A percentile compares a stretch with the other conserved stretches of the same genome.
Conservation (phyloP, 2,113 vertebrate genomes). For the Apodemus sylvaticus region DNA sequence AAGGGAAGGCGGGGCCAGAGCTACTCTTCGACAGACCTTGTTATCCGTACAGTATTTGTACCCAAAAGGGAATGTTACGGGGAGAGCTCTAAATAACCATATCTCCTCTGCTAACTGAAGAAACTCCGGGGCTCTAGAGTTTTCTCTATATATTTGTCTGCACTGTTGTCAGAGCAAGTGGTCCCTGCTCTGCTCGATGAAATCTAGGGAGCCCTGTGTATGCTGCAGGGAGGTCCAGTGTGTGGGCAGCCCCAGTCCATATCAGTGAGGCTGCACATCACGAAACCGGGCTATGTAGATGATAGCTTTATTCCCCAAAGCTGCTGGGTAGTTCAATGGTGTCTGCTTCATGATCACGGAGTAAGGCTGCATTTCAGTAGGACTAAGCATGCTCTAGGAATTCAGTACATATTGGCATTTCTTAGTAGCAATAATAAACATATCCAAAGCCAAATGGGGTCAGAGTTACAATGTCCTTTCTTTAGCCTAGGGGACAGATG, state of each 20-base stretch:
- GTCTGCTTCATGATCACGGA: not conserved
- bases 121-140: not conserved
- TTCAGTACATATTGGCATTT: not conserved
- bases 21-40: not conserved
- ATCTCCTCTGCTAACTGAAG: not conserved
- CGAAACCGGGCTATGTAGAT: not conserved
- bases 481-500: not conserved
- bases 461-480: not conserved
- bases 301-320: not conserved
- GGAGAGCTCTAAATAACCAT: not conserved
- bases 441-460: not conserved
- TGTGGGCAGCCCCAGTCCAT: no score
- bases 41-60: not conserved
- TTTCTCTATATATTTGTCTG: not conserved
- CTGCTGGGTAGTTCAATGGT: not conserved
- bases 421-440: not conserved
- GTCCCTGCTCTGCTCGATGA: not conserved
- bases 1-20: rapidly evolving
- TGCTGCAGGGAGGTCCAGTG: not conserved
- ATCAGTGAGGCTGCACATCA: not conserved
- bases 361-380: not conserved
- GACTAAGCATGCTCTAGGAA: not conserved
- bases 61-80: not conserved
- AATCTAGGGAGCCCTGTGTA: not conserved
- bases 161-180: not conserved